Conservation (phyloP, 2,888 invertebrate species). For the Tenthredo distinguenda region DNA sequence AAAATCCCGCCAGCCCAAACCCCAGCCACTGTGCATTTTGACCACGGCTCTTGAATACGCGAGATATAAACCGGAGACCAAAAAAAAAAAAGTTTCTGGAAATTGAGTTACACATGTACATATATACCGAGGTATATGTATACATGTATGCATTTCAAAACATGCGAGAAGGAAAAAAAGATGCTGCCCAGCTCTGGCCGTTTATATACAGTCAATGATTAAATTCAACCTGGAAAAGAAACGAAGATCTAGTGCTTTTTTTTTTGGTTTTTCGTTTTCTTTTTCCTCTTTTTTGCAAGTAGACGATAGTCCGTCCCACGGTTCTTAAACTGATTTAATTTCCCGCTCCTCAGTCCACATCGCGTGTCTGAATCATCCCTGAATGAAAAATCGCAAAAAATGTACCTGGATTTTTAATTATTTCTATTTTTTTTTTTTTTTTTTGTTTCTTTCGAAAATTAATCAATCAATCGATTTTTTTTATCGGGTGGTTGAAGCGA, state of each 20-base stretch:
- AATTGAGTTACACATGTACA: neutral
- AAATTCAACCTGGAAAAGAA: neutral
- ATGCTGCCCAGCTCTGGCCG: neutral
- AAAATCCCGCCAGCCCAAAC: conserved; percentile 2
- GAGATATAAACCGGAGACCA: neutral
- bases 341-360: too few species aligned
- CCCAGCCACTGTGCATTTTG: conserved; percentile 11
- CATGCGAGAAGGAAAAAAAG: neutral
- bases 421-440: neutral
- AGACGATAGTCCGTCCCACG: too few species aligned
- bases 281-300: too few species aligned
- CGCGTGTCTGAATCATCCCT: neutral
- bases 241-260: neutral
- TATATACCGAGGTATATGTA: neutral
- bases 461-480: conserved; percentile 36
- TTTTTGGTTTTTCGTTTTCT: neutral
- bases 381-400: conserved; percentile 56
- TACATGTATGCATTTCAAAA: neutral
- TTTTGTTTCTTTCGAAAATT: conserved; percentile 46
- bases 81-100: neutral
- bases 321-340: too few species aligned
- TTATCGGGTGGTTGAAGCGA: conserved; percentile 46
- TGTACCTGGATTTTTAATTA: neutral
- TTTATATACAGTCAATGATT: neutral
- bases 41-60: neutral